Conservation (phyloP, 2,888 invertebrate genomes). For the Metacarcinus magister region DNA sequence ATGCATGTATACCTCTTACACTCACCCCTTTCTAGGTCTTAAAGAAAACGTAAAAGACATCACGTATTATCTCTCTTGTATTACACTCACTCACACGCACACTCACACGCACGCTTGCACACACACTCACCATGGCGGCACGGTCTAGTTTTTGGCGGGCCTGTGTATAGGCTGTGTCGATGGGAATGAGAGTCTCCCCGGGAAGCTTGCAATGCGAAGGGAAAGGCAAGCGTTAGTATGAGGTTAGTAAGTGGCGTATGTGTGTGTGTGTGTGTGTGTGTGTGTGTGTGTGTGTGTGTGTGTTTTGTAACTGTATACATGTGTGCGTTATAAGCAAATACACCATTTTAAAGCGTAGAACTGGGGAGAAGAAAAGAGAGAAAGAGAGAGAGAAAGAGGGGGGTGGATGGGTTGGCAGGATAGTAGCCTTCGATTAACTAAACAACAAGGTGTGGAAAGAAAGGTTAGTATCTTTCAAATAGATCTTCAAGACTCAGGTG, state of each 20-base stretch:
- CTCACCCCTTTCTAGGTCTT: no score
- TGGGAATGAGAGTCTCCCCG: constrained; percentile 86
- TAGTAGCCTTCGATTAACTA: no score
- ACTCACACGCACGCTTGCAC: neutral
- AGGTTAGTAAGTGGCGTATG: neutral
- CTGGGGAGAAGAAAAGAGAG: neutral
- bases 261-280: constrained; percentile 4
- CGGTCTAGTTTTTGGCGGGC: constrained; percentile 89
- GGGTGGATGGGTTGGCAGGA: no score
- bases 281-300: neutral
- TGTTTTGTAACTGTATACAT: neutral
- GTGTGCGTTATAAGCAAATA: neutral
- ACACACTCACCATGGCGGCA: constrained; percentile 86
- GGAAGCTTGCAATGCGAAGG: constrained; percentile 71
- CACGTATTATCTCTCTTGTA: neutral
- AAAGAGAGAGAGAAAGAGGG: no score
- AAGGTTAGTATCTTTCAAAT: no score
- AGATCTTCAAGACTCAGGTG: no score
- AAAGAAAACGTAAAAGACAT: no score
- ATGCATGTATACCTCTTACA: no score
- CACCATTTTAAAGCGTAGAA: neutral
- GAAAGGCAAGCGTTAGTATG: neutral
- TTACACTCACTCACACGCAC: neutral
- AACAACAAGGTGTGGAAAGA: no score
- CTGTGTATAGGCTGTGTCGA: constrained; percentile 90